phyloP scores from a whole-genome alignment of 1,140 invertebrate genomes.

The Andricus grossulariae region DNA sequence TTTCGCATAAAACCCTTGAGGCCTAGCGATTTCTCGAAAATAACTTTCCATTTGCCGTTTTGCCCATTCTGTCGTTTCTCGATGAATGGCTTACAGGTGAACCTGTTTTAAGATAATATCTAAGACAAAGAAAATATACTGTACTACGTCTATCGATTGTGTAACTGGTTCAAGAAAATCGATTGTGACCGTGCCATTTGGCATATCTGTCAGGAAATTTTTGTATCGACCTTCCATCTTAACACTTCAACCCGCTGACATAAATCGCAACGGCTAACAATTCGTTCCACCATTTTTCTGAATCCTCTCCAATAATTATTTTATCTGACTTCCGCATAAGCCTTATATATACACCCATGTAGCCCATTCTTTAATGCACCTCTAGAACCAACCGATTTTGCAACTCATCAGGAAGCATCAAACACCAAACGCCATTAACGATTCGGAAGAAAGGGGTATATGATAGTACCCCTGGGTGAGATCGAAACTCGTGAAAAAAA shows the following conservation, averaged over 20 bases:
- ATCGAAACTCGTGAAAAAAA: neutral
- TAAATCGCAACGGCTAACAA: slow-evolving; percentile 45
- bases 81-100: neutral
- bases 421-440: neutral
- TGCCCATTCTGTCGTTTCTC: neutral
- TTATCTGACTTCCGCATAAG: slow-evolving; percentile 48
- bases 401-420: neutral
- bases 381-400: neutral
- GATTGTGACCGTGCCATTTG: slow-evolving; percentile 56
- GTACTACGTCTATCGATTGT: slow-evolving; percentile 39
- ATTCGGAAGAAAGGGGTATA: neutral
- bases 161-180: slow-evolving; percentile 60
- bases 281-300: slow-evolving; percentile 38
- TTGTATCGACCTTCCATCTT: slow-evolving; percentile 18
- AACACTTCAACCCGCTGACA: slow-evolving; percentile 43
- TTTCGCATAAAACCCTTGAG: neutral
- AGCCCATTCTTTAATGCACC: slow-evolving; percentile 55
- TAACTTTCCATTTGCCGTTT: neutral
- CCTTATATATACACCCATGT: slow-evolving; percentile 58
- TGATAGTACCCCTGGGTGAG: neutral
- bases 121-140: slow-evolving; percentile 59
- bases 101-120: slow-evolving; percentile 55
- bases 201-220: slow-evolving; percentile 34
- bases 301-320: slow-evolving; percentile 53
- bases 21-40: neutral